Percentiles rank a stretch among this genome's conserved stretches.
Conservation (phyloP, 1,140 invertebrate genomes). For the Hetaerina americana region DNA sequence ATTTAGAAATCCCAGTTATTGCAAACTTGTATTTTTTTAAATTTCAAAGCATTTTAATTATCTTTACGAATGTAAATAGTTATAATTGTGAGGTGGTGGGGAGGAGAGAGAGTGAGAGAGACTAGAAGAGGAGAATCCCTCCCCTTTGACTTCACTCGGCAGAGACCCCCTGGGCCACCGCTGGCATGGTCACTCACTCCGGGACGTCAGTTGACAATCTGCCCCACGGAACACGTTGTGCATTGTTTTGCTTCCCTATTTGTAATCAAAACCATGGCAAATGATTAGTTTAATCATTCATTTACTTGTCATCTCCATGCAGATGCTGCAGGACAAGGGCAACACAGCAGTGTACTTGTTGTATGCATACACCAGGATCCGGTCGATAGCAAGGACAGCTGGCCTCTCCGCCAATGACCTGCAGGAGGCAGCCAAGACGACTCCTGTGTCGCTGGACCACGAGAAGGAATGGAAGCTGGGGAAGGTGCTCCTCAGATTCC, state of each 20-base stretch:
- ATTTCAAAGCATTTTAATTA: too few relatives aligned
- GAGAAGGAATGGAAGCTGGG: slow-evolving; percentile 91
- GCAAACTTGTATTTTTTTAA: too few relatives aligned
- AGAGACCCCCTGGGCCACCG: too few relatives aligned
- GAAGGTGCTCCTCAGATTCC: slow-evolving; percentile 71
- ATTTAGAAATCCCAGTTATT: too few relatives aligned
- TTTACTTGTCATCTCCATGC: slow-evolving; percentile 11
- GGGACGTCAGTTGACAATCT: too few relatives aligned
- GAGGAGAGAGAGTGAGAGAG: too few relatives aligned
- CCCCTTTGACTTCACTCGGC: too few relatives aligned
- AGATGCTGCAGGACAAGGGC: slow-evolving; percentile 97
- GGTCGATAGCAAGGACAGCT: slow-evolving; percentile 74
- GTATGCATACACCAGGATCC: slow-evolving; percentile 90
- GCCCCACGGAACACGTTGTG: background rate
- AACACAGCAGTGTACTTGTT: slow-evolving; percentile 97
- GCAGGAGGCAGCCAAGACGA: slow-evolving; percentile 35
- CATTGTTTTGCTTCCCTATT: background rate
- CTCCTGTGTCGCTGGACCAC: slow-evolving; percentile 62
- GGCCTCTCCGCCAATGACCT: slow-evolving; percentile 44
- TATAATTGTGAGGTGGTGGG: too few relatives aligned
- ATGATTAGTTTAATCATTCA: slow-evolving; percentile 5
- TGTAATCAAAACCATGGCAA: background rate
- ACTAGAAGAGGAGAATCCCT: too few relatives aligned
- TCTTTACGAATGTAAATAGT: too few relatives aligned
- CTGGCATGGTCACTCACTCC: too few relatives aligned